A percentile compares a stretch with the other conserved stretches of the same genome.
phyloP scores from a whole-genome alignment of 92 coral and sea anemone species.

The Umimayanthus kanabou region DNA sequence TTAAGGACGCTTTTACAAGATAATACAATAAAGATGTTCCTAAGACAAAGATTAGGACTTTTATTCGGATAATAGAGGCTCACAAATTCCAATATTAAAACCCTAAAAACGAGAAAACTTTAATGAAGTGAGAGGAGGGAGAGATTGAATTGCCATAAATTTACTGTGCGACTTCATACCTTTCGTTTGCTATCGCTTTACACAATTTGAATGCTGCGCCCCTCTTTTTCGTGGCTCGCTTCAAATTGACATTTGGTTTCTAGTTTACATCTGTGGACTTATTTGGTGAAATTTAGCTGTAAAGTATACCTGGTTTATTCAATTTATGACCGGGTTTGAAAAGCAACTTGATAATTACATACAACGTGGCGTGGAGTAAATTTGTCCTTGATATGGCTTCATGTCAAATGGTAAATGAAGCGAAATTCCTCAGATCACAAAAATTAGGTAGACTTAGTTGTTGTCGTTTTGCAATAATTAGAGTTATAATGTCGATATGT shows the following conservation, averaged over 20 bases:
- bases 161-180: neutral
- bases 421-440: constrained; percentile 1
- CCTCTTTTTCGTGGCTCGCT: neutral
- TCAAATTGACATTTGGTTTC: neutral
- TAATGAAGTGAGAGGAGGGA: neutral
- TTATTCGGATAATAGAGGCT: neutral
- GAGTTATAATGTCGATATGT: neutral
- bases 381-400: neutral
- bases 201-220: neutral
- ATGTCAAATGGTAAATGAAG: constrained; percentile 9
- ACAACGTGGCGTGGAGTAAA: neutral
- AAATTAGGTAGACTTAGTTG: constrained; percentile 6
- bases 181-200: neutral
- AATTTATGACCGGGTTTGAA: constrained; percentile 11
- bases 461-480: constrained; percentile 1
- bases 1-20: too few relatives aligned
- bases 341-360: neutral
- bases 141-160: too few relatives aligned
- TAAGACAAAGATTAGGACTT: neutral
- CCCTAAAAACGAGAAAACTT: too few relatives aligned
- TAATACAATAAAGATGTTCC: too few relatives aligned
- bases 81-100: too few relatives aligned
- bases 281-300: constrained; percentile 26
- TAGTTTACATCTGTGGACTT: constrained; percentile 14
- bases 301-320: constrained; percentile 32